Conservation (phyloP, 2,888 invertebrate genomes). For the Falcaria lacertinaria region DNA sequence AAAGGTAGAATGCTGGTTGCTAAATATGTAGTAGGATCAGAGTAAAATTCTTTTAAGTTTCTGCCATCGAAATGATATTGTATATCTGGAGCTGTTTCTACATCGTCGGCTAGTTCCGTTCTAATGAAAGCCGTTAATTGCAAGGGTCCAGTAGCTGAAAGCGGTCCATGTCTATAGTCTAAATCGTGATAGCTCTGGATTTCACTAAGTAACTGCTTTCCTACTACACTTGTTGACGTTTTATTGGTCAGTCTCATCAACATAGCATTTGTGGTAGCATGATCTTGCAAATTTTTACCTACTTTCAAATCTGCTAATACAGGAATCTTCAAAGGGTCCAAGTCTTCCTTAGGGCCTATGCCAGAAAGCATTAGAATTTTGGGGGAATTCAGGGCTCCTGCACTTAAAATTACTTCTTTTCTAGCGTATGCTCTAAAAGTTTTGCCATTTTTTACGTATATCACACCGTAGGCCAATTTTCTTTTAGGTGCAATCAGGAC, state of each 20-base stretch:
- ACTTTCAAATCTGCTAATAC: slow-evolving; percentile 83
- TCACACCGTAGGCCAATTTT: slow-evolving; percentile 45
- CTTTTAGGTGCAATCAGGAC: slow-evolving; percentile 70
- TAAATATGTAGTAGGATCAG: slow-evolving; percentile 73
- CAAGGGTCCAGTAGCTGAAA: slow-evolving; percentile 76
- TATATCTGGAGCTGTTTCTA: slow-evolving; percentile 80
- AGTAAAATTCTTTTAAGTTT: slow-evolving; percentile 74
- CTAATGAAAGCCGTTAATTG: slow-evolving; percentile 80
- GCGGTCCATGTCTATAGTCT: slow-evolving; percentile 49
- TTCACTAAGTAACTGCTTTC: slow-evolving; percentile 48
- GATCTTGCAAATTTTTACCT: slow-evolving; percentile 87
- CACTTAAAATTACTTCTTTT: slow-evolving; percentile 81
- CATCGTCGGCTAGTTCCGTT: slow-evolving; percentile 72
- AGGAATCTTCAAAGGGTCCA: slow-evolving; percentile 63
- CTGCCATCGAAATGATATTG: slow-evolving; percentile 82
- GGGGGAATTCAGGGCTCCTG: slow-evolving; percentile 80
- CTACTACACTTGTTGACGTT: slow-evolving; percentile 62
- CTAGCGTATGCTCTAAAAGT: slow-evolving; percentile 44
- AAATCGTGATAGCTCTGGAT: slow-evolving; percentile 53
- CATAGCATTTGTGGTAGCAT: slow-evolving; percentile 76
- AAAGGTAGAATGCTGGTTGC: slow-evolving; percentile 69
- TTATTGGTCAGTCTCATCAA: slow-evolving; percentile 74
- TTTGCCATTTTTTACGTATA: slow-evolving; percentile 37
- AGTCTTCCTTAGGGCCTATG: slow-evolving; percentile 77
- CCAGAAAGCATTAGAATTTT: slow-evolving; percentile 82